Conservation (phyloP, 1,140 invertebrate genomes). For the Nixonia krombeini region DNA sequence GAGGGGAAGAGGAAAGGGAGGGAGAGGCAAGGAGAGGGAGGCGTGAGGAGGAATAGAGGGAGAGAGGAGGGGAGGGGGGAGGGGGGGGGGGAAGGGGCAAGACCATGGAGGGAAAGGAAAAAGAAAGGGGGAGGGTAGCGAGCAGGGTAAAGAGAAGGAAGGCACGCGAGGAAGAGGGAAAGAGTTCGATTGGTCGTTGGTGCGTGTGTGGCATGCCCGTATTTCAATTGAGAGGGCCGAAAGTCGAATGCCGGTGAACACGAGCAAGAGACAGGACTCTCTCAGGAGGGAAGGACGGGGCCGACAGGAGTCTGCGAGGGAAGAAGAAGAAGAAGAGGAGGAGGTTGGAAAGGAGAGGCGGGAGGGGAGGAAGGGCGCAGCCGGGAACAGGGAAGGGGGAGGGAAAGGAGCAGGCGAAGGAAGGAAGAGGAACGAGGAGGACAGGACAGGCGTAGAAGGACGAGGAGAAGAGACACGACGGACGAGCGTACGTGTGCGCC, state of each 20-base stretch:
- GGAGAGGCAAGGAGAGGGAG: conserved; percentile 7
- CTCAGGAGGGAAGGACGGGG: conserved; percentile 7
- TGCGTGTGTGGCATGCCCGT: conserved; percentile 56
- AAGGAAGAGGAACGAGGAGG: background rate
- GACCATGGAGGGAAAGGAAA: background rate
- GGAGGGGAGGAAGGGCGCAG: background rate
- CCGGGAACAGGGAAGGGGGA: background rate
- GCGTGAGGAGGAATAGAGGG: background rate
- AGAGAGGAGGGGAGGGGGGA: conserved; percentile 14
- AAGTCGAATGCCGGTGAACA: conserved; percentile 50
- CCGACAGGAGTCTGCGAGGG: conserved; percentile 12
- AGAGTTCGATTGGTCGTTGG: conserved; percentile 25
- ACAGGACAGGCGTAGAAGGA: conserved; percentile 7
- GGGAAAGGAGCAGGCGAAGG: background rate
- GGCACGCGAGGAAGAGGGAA: conserved; percentile 9
- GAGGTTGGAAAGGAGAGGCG: conserved; percentile 10
- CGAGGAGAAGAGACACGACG: conserved; percentile 10
- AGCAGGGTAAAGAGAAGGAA: conserved; percentile 17
- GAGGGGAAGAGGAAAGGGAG: conserved; percentile 15
- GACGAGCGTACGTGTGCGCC: conserved; percentile 34
- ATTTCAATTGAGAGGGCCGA: conserved; percentile 65
- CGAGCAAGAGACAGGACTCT: conserved; percentile 7
- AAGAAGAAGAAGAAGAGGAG: conserved; percentile 12
- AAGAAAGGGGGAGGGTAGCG: background rate
- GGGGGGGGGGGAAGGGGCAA: too few species aligned